Base-by-base conservation (phyloP, 2,113 vertebrate species). In the Caretta caretta region DNA sequence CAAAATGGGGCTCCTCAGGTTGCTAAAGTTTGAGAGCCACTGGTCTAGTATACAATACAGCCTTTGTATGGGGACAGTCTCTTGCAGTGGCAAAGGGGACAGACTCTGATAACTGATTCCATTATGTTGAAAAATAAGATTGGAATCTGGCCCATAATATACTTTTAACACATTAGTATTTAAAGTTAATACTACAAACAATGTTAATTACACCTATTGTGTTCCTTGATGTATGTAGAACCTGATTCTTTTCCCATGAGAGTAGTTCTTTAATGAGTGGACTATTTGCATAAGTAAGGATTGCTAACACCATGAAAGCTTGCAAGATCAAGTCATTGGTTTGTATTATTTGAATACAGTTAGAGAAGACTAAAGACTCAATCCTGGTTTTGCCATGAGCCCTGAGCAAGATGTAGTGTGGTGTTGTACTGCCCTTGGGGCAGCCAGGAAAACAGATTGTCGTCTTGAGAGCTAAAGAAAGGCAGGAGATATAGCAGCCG, bases 401-500 rank as follows among this genome's bases (percentile, higher is more conserved):
- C 51, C 17, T 53, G 51, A 53, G 54, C 38, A 91, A 65, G 6
- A 12, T 59, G 7, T 16, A 31, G 10, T 22, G 17, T 85, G 84
- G 76, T 81, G 3, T 24, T 83, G 24, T 84, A 42, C 81, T 82
- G 72, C 6, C 4, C 38, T 59, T 2, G 35, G 51, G 53, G 25
- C 16, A 83, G 50, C 54, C 24, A 13, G 72, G 83, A 29, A 82
- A 17, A 38, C 46, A 12, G 25, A 29, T 29, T 46, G 31, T 51
- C 50, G 10, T 22, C 65, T 3, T 53, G n/a, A 46, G 12, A 87
- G 29, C 24, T n/a, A 86, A 6, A 46, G n/a, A 31, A 62, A 31
- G 5, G 19, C 8, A 0, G 0, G 25, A 3, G 0, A 0, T 89
- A 35, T 48, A 80, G 8, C 83, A 3, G 1, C 35, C 86, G 59